Evolutionary conservation across 2,888 invertebrate genomes (phyloP).

Genomic region (Platycheirus albimanus): DNA sequence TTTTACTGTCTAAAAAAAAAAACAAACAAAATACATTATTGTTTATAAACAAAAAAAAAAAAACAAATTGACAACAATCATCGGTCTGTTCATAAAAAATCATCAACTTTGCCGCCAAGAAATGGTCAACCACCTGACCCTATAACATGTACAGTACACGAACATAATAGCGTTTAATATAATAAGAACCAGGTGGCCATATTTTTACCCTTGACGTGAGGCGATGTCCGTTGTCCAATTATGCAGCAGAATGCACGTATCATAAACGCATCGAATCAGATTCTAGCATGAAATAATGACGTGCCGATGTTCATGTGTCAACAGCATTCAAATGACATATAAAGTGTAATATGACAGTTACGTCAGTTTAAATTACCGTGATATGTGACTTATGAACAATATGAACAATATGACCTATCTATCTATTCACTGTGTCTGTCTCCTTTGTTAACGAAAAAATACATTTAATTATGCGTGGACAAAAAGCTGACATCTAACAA

Average conservation of each 20-base stretch:
- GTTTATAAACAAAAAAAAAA: too few relatives aligned
- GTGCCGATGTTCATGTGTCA: slow-evolving; percentile 39
- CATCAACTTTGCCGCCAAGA: slow-evolving; percentile 10
- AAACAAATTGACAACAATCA: not conserved
- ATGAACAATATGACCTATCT: too few relatives aligned
- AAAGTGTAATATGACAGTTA: slow-evolving; percentile 22
- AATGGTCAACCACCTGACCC: slow-evolving; percentile 27
- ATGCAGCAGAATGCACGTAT: slow-evolving; percentile 20
- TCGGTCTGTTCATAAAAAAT: too few relatives aligned
- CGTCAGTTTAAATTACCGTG: slow-evolving; percentile 9
- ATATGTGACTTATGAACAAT: slow-evolving; percentile 31
- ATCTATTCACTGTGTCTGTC: not conserved
- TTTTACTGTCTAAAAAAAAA: too few relatives aligned
- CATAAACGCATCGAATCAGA: slow-evolving; percentile 23
- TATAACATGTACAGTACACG: slow-evolving; percentile 4
- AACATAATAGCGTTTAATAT: too few relatives aligned
- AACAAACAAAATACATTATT: not conserved
- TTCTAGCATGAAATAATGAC: slow-evolving; percentile 45
- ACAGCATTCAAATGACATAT: slow-evolving; percentile 41
- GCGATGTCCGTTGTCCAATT: not conserved
- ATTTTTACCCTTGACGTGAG: not conserved
- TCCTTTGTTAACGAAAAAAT: not conserved
- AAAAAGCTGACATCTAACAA: slow-evolving; percentile 1
- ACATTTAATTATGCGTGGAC: slow-evolving; percentile 17
- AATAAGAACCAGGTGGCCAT: slow-evolving; percentile 21